Evolutionary conservation across 2,113 vertebrate species (phyloP).

Genomic region (Tympanuchus pallidicinctus): DNA sequence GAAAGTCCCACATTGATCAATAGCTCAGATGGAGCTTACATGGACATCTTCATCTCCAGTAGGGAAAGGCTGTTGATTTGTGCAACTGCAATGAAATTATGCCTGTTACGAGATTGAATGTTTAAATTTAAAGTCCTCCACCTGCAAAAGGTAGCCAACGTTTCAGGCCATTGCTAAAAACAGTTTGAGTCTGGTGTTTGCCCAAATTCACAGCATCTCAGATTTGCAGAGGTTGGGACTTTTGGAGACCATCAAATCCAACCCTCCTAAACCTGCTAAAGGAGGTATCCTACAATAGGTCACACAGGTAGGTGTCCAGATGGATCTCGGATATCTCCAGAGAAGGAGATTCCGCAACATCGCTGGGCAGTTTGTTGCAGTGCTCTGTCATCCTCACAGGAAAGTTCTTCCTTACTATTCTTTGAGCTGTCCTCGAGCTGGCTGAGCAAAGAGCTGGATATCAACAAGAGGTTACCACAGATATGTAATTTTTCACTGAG

Average conservation of each 20-base stretch:
- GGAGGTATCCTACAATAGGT: too few species aligned
- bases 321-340: too few species aligned
- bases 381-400: too few species aligned
- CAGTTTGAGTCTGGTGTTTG: neutral
- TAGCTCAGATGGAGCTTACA: neutral
- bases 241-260: too few species aligned
- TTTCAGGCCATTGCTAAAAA: neutral
- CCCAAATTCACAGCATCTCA: neutral
- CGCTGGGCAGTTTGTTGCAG: too few species aligned
- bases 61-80: neutral
- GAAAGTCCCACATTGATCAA: neutral
- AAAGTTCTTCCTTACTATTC: too few species aligned
- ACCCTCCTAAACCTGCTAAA: too few species aligned
- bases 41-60: neutral
- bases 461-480: neutral
- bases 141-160: neutral
- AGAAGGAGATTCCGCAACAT: too few species aligned
- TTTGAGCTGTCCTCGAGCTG: neutral
- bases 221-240: too few species aligned
- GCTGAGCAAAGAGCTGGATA: neutral
- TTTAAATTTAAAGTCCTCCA: neutral
- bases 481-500: neutral
- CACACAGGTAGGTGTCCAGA: too few species aligned
- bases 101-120: neutral
- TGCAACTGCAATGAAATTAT: neutral